phyloP scores from a whole-genome alignment of 2,113 vertebrate genomes.

The Electrona antarctica region DNA sequence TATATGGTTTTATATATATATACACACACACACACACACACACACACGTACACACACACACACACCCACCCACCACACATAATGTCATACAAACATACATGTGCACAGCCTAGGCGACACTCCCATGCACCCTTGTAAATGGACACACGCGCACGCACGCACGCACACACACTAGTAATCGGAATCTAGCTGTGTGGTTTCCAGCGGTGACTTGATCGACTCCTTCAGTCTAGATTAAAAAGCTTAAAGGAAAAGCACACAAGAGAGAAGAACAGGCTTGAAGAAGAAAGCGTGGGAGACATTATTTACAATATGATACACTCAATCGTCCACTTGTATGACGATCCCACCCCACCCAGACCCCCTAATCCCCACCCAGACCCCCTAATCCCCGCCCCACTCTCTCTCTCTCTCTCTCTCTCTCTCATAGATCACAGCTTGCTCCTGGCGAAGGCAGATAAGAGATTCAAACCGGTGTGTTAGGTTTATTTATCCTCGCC shows the following conservation, averaged over 20 bases:
- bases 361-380: no score
- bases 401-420: neutral
- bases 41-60: conserved; percentile 2
- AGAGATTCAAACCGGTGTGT: conserved; percentile 51
- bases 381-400: neutral
- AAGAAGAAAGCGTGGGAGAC: conserved; percentile 53
- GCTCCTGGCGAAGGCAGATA: conserved; percentile 38
- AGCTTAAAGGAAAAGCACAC: conserved; percentile 57
- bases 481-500: conserved; percentile 32
- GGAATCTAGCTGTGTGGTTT: no score
- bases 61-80: neutral
- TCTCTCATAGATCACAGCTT: conserved; percentile 13
- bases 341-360: conserved; percentile 2
- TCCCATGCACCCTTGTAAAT: no score
- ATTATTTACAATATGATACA: conserved; percentile 70
- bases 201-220: neutral
- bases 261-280: conserved; percentile 33
- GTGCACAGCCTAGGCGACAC: no score
- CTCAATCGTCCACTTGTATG: neutral
- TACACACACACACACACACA: conserved; percentile 4
- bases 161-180: no score
- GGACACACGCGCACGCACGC: no score
- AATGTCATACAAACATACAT: no score
- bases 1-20: conserved; percentile 48
- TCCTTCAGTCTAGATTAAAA: conserved; percentile 2